A percentile compares a stretch with the other conserved stretches of the same genome.
Conservation (phyloP, 2,888 invertebrate genomes). For the Belgica antarctica region DNA sequence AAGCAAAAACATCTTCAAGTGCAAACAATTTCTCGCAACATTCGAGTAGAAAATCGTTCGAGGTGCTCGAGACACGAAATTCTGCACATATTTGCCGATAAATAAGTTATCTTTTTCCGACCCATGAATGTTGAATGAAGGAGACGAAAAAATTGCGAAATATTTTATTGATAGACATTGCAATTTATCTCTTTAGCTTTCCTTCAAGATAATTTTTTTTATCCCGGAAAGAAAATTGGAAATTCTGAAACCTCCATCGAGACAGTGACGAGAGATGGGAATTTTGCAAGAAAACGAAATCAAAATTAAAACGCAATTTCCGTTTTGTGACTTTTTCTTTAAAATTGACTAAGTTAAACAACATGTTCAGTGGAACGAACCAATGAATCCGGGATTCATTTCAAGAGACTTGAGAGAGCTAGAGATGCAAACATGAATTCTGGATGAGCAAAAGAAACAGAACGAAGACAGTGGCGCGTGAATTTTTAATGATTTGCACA, state of each 20-base stretch:
- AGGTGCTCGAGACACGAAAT: not conserved
- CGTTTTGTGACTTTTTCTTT: not conserved
- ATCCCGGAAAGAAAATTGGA: not conserved
- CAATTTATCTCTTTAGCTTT: not conserved
- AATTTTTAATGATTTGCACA: conserved; percentile 27
- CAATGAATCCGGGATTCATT: no score
- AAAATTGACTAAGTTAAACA: not conserved
- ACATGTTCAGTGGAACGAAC: not conserved
- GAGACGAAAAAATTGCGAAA: not conserved
- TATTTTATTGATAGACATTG: not conserved
- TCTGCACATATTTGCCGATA: conserved; percentile 1
- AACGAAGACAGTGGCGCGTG: conserved; percentile 34
- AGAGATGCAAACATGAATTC: not conserved
- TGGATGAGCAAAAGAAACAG: not conserved
- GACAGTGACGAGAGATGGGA: not conserved
- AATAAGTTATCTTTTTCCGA: conserved; percentile 16
- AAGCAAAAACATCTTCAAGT: no score
- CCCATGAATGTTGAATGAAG: conserved; percentile 8
- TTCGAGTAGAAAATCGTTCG: not conserved
- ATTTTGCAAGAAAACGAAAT: no score
- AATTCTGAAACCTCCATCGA: no score
- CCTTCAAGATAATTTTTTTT: not conserved
- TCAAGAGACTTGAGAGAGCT: no score
- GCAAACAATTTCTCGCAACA: not conserved
- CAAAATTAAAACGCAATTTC: no score